Evolutionary conservation across 2,888 invertebrate species (phyloP), one percentile per base, ranked within the genome.

Genomic region (Oscheius sp.): DNA sequence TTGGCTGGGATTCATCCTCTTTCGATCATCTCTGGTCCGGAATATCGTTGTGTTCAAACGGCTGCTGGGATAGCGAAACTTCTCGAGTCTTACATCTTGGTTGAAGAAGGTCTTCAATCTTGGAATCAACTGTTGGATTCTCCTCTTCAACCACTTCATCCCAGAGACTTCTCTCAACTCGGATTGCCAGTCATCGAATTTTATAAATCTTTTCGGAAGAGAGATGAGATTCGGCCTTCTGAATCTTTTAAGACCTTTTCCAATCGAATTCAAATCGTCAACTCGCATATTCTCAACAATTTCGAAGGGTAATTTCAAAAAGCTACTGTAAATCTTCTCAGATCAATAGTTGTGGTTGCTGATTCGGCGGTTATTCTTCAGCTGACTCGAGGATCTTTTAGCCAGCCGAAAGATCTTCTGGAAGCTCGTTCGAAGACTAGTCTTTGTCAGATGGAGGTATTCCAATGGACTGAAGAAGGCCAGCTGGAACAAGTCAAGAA

Each of bases 1-100:
- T 20, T 37, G 17, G 57, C 55, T 2, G 55, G n/a, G 4, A 45
- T 55, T 31, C 45, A 53, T 3, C 66, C 66, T 3, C 10, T 45
- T n/a, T 33, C 34, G 23, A 66, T 66, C 57, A 42, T 29, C 45
- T 55, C 45, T 23, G 20, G 39, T 25, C 66, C 66, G 15, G 66
- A 66, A 33, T 27, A 53, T 15, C 37, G 53, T 3, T 34, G 39
- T 3, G 57, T 66, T 25, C 66, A 66, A 31, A 66, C 66, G 15
- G 66, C 66, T n/a, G 33, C 42, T 3, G 25, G 17, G 39, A 55
- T 66, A 17, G 42, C 45, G 23, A 45, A 33, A n/a, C 29, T 46
- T 27, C 45, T 34, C 42, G 34, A 45, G 20, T 25, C 33, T 23
- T 45, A 42, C 10, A 42, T 61, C n/a, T 61, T 17, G 2, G 42